phyloP scores from a whole-genome alignment of 2,113 vertebrate species.

The Rousettus leschenaultii region DNA sequence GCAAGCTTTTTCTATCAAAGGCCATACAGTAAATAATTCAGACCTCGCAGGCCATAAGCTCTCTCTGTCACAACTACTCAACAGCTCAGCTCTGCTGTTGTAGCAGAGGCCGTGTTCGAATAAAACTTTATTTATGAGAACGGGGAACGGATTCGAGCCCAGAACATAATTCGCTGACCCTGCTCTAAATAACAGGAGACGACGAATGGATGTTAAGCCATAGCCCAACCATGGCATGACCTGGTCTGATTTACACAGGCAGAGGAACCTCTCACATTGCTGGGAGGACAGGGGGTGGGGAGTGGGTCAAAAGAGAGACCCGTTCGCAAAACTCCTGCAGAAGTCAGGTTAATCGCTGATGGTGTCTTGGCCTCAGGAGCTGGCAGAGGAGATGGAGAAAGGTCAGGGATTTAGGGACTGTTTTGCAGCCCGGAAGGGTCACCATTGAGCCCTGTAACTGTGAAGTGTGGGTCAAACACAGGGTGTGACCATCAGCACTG shows the following conservation, averaged over 20 bases:
- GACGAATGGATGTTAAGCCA: neutral
- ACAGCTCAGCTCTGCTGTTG: neutral
- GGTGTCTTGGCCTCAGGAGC: neutral
- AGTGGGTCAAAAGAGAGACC: neutral
- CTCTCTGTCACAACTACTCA: neutral
- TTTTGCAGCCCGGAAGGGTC: neutral
- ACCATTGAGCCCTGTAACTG: neutral
- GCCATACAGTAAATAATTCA: neutral
- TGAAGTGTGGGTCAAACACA: neutral
- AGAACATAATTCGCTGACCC: neutral
- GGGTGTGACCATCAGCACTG: neutral
- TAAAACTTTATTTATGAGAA: neutral
- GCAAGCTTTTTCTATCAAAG: neutral
- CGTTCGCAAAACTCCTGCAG: neutral
- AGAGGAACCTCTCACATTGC: neutral
- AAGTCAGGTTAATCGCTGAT: neutral
- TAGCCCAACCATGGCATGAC: neutral
- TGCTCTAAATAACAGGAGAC: neutral
- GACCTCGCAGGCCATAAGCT: fast-evolving
- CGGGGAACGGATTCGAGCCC: too few species aligned
- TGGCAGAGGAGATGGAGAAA: neutral
- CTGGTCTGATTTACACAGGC: neutral
- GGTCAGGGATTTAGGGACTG: neutral
- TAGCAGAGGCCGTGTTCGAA: neutral
- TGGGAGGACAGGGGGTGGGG: neutral